Base-by-base conservation (phyloP, 2,888 invertebrate genomes). In the Ophion obscuratus region DNA sequence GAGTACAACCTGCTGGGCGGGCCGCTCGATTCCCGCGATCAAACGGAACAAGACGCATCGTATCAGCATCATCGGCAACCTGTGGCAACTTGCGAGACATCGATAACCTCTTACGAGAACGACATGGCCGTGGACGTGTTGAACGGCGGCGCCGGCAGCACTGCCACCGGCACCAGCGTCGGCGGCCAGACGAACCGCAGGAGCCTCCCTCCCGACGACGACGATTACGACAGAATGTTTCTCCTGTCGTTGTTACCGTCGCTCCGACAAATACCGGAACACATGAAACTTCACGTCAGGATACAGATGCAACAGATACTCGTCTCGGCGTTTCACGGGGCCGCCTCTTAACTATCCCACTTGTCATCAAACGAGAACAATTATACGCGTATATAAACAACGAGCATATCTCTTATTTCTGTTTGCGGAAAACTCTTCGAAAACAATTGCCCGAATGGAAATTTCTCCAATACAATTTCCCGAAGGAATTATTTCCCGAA, bases 141-240 rank as follows among this genome's bases (percentile, higher is more conserved):
- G 24, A 90, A 91, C 24, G 59, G 67, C 2, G 40, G 14, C 27
- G 91, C 88, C 40, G 91, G 89, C 62, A 11, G 47, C 14, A 14
- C 10, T 44, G 44, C 14, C 14, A 4, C 10, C 14, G 14, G 14
- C 0, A 14, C 14, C 14, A 10, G 47, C 14, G 2, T 9, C 47
- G 47, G 11, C 10, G 47, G 47, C 47, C 40, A 40, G 7, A 40
- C 40, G 40, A 40, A 40, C 40, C 40, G 40, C 0, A 91, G 92
- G 61, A 90, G 90, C 31, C 27, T 90, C n/a, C 75, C 87, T 0
- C 82, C 87, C 44, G 89, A 91, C n/a, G 92, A 93, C 66, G 92
- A 93, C 64, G 93, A 94, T 83, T 93, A 93, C 87, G 94, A 94
- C 78, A 92, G 91, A 82, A 93, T 93, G 93, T 94, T 94, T 81